Evolutionary conservation across 2,888 invertebrate genomes (phyloP), one percentile per base, ranked within the genome.

Genomic region (Arenicola marina): DNA sequence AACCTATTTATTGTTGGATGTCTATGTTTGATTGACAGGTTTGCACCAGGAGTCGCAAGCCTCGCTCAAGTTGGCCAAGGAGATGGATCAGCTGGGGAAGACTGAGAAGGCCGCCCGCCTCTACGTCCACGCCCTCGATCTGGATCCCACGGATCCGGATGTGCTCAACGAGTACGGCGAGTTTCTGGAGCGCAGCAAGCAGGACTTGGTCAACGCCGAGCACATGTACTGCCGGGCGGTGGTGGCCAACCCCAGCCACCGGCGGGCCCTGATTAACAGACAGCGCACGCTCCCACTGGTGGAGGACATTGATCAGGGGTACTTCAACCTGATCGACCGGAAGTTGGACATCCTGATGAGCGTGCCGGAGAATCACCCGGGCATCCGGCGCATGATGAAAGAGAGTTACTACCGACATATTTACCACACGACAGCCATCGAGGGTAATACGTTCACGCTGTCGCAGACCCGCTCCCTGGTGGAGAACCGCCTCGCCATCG

Each of bases 351-450:
- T 90, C 24, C 85, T 97, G 4, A 89, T 91, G 28, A 89, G 89
- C 2, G 90, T 95, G 76, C 92, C 95, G 24, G 90, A 91, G 68
- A 88, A 88, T 45, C 90, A 90, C 81, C 87, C 91, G 0, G 92
- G 93, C 3, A 85, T 96, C 70, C 87, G 92, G 57, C 88, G 93
- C 75, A 92, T 94, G 2, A 95, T 95, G 78, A 92, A 92, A 79
- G 96, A 97, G 83, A 94, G 94, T 1, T 98, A 96, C 83, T 96
- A 94, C 81, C 84, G 86, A 71, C 95, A 97, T 79, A 94, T 98
- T 67, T 95, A 96, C 83, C 97, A 98, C 79, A 95, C 96, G 0
- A 95, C 95, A 26, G 97, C 93, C 29, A 95, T 98, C 69, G 98
- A 98, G 85, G 97, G 97, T 0, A 98, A 98, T 79, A 97, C 97